Base-by-base conservation (phyloP, 2,888 invertebrate species). In the Gonocerus acuteangulatus region DNA sequence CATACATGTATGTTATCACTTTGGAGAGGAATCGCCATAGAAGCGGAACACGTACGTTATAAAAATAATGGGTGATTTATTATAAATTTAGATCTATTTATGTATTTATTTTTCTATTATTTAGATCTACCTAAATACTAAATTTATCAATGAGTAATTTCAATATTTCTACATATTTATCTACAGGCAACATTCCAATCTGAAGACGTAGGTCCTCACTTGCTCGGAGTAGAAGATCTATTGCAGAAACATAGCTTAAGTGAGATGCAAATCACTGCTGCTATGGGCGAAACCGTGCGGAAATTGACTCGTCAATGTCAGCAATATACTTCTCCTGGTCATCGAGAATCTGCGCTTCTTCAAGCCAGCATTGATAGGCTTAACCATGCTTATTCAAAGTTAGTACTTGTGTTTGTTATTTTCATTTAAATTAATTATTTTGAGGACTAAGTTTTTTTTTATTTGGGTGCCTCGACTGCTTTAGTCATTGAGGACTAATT, bases 141-240 rank as follows among this genome's bases (percentile, higher is more conserved):
- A n/a, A n/a, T n/a, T n/a, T n/a, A n/a, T n/a, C n/a, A n/a, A n/a
- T n/a, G n/a, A n/a, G n/a, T n/a, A n/a, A n/a, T n/a, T n/a, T n/a
- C n/a, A n/a, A n/a, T n/a, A n/a, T n/a, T n/a, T n/a, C n/a, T n/a
- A n/a, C n/a, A 6, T 27, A 27, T 27, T 27, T 4, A 6, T 27
- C 65, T 62, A 4, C 56, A 85, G 84, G 74, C 80, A 0, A 81
- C 82, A 68, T 83, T 89, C 74, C 82, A 83, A 64, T 90, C 92
- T 0, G 87, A 69, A 65, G 95, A 95, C 72, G 88, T 89, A 2
- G 96, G 95, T 0, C 89, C 93, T 0, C 97, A 99, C 78, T 77
- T 97, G 54, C 79, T 94, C 64, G 96, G 91, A 36, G 95, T 95
- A 7, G 96, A 97, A 74, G 95, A 97, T 67, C 78, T 95, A 44